phyloP scores from a whole-genome alignment of 2,888 invertebrate species.

The Anoplius nigerrimus region DNA sequence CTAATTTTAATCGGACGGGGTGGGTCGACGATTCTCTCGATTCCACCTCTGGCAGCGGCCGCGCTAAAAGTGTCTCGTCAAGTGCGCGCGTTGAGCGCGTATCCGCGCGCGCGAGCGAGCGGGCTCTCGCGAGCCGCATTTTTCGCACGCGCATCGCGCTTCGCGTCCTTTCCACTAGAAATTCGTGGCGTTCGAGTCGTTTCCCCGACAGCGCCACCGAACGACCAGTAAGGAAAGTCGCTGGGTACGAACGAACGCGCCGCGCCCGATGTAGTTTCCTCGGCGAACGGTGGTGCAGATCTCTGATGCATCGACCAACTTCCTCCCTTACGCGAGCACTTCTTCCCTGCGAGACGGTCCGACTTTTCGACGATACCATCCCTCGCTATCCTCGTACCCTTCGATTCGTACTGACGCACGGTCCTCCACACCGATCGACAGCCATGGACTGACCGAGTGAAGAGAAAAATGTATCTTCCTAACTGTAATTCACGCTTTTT shows the following conservation, averaged over 20 bases:
- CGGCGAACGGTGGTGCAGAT: conserved; percentile 10
- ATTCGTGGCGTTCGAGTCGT: conserved; percentile 27
- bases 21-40: conserved; percentile 57
- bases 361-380: background rate
- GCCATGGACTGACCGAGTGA: too few relatives aligned
- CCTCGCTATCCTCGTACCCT: background rate
- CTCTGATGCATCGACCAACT: conserved; percentile 10
- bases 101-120: background rate
- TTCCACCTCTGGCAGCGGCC: conserved; percentile 35
- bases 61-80: conserved; percentile 48
- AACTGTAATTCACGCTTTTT: too few relatives aligned
- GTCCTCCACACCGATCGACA: too few relatives aligned
- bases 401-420: too few relatives aligned
- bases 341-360: background rate
- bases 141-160: conserved; percentile 36
- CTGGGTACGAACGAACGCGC: background rate
- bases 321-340: too few relatives aligned
- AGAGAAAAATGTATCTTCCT: too few relatives aligned
- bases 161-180: conserved; percentile 30
- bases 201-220: conserved; percentile 8
- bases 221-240: conserved; percentile 9
- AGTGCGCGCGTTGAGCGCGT: conserved; percentile 15
- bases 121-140: conserved; percentile 42
- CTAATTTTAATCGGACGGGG: conserved; percentile 57
- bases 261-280: background rate